phyloP scores from a whole-genome alignment of 1,140 invertebrate species.

The Drosophila littoralis region DNA sequence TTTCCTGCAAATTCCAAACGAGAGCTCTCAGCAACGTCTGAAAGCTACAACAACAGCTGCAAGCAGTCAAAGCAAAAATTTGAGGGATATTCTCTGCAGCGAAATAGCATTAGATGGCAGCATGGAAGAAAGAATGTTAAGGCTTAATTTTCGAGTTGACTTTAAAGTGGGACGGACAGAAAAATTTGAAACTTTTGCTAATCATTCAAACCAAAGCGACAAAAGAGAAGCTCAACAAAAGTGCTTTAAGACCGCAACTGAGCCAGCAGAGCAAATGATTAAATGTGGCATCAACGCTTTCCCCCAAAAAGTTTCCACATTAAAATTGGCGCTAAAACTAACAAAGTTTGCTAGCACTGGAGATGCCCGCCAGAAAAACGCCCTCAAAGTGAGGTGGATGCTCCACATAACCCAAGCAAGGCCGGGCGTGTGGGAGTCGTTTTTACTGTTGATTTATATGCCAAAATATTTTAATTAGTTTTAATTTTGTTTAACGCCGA shows the following conservation, averaged over 20 bases:
- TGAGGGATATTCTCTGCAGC: background rate
- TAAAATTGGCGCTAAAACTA: constrained; percentile 60
- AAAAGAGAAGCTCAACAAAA: background rate
- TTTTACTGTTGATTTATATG: constrained; percentile 48
- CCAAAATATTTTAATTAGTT: constrained; percentile 61
- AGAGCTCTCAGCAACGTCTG: background rate
- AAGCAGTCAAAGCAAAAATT: background rate
- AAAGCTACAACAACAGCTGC: too few relatives aligned
- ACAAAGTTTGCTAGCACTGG: constrained; percentile 35
- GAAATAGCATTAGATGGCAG: background rate
- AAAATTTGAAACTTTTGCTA: constrained; percentile 51
- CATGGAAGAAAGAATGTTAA: background rate
- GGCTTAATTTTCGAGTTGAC: constrained; percentile 37
- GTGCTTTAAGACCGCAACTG: constrained; percentile 5
- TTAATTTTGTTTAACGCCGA: constrained; percentile 31
- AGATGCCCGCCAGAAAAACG: constrained; percentile 5
- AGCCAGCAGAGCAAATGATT: constrained; percentile 19
- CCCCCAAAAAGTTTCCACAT: constrained; percentile 47
- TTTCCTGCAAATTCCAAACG: background rate
- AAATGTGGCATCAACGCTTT: constrained; percentile 27
- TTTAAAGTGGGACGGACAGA: constrained; percentile 34
- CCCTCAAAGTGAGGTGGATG: background rate
- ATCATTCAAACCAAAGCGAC: constrained; percentile 42
- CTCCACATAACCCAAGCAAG: constrained; percentile 4
- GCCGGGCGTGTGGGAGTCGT: constrained; percentile 7